phyloP scores from a whole-genome alignment of 2,888 invertebrate genomes.

The Colletes collaris region DNA sequence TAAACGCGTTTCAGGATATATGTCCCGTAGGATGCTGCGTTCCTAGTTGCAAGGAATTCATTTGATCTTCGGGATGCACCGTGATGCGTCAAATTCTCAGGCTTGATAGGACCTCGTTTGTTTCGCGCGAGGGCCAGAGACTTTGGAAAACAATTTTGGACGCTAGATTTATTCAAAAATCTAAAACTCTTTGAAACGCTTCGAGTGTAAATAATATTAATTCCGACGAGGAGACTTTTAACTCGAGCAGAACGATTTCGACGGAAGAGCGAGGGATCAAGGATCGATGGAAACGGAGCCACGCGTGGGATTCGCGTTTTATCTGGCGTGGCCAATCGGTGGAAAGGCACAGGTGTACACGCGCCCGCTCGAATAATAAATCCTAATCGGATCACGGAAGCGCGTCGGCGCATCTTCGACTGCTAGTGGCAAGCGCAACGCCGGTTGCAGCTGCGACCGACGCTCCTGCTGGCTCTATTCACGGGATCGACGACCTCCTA shows the following conservation, averaged over 20 bases:
- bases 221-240: no score
- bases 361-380: conserved; percentile 58
- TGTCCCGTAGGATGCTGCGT: not conserved
- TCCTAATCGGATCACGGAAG: conserved; percentile 62
- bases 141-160: no score
- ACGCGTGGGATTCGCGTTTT: conserved; percentile 43
- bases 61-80: not conserved
- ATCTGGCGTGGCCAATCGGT: conserved; percentile 50
- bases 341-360: conserved; percentile 61
- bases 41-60: not conserved
- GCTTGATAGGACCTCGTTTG: no score
- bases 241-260: not conserved
- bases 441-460: conserved; percentile 50
- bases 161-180: no score
- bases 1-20: no score
- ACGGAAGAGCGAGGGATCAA: conserved; percentile 3
- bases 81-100: no score
- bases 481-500: conserved; percentile 50
- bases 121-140: no score
- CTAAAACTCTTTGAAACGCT: no score
- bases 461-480: conserved; percentile 38
- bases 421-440: conserved; percentile 51
- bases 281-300: conserved; percentile 15
- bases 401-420: conserved; percentile 47
- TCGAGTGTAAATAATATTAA: no score